Base-by-base conservation (phyloP, 2,113 vertebrate genomes). In the Puma concolor region DNA sequence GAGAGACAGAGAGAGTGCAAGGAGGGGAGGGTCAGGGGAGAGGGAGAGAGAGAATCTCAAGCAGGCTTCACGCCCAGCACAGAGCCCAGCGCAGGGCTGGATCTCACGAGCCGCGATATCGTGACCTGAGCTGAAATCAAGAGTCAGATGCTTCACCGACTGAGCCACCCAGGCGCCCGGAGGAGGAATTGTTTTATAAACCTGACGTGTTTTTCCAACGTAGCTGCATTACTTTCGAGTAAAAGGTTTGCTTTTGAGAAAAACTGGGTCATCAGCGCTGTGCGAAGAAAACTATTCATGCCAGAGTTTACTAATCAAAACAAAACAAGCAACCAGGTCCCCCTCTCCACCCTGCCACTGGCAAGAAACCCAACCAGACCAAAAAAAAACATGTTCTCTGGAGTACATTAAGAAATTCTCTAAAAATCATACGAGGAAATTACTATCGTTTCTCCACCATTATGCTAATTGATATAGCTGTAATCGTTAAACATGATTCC, bases 171-270 rank as follows among this genome's bases (percentile, higher is more conserved):
- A 3, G 57, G 21, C 8, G 2, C 57, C 7, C 21, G 2, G 10
- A 77, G 52, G 52, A 81, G 5, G 15, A 77, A 92, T 38, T 67
- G 17, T 69, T 95, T 64, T 74, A 81, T 89, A 81, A 82, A 66
- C 16, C 31, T 23, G 3, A 11, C 64, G 8, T 63, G 15, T 80
- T 27, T 63, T 48, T 74, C 57, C 57, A 85, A 21, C 41, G 48
- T 16, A 50, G 16, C 6, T 25, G 25, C 84, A 77, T 54, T 76
- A 7, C 15, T 44, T 94, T 89, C 41, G 29, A 90, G 16, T 81
- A 67, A 88, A 88, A 83, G n/a, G n/a, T 16, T 93, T 57, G 11
- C 52, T 96, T 95, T 85, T 52, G 82, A 74, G 57, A 91, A 76
- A 90, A 84, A 7, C 25, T 83, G 21, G 14, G 25, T 82, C 17